Percentiles rank a stretch among this genome's conserved stretches.
Evolutionary conservation across 1,140 invertebrate genomes (phyloP).

Genomic region (Solenopsis invicta): DNA sequence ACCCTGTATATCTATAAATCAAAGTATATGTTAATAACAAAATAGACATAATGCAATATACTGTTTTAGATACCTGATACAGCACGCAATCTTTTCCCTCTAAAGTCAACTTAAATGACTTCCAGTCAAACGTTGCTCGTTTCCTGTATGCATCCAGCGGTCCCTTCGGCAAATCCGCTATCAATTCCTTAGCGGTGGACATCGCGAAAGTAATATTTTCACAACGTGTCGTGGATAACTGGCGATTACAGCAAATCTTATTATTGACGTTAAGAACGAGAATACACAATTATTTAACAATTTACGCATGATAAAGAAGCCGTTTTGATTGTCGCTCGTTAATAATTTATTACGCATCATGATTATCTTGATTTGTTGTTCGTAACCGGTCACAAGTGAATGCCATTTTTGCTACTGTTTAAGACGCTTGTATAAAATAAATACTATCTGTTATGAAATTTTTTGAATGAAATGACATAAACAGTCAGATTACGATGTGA

Average conservation of each 20-base stretch:
- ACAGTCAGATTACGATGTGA: too few relatives aligned
- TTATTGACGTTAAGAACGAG: background rate
- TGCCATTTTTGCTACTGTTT: too few relatives aligned
- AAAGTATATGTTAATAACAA: too few relatives aligned
- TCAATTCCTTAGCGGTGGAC: constrained; percentile 69
- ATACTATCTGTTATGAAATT: too few relatives aligned
- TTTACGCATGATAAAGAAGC: background rate
- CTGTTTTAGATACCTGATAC: constrained; percentile 86
- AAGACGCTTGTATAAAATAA: too few relatives aligned
- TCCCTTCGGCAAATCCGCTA: constrained; percentile 89
- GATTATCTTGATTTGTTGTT: background rate
- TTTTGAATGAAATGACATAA: too few relatives aligned
- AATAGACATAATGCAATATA: too few relatives aligned
- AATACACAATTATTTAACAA: background rate
- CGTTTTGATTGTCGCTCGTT: background rate
- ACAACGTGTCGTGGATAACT: background rate
- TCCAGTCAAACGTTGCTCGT: constrained; percentile 94
- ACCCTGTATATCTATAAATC: too few relatives aligned
- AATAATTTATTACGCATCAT: background rate
- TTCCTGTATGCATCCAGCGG: constrained; percentile 92
- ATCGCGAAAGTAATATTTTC: constrained; percentile 22
- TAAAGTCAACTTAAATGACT: constrained; percentile 91
- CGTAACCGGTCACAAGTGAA: background rate
- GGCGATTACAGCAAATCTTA: background rate
- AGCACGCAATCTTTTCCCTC: constrained; percentile 89